Conservation (phyloP, 2,797 vertebrate genomes). For the Neosalanx taihuensis region DNA sequence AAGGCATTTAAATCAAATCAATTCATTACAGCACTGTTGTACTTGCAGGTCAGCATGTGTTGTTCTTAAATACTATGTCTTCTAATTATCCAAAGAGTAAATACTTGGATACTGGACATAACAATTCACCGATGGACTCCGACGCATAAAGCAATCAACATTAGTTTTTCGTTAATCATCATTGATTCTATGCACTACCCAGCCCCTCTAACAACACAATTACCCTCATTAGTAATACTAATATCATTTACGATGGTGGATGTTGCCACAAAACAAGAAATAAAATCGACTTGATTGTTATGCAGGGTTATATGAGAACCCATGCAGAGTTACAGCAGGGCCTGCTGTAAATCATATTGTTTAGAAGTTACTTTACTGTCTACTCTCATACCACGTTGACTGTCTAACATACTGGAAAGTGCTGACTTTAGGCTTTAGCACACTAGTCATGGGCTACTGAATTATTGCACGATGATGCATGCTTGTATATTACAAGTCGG, state of each 20-base stretch:
- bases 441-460: constrained; percentile 44
- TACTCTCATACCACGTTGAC: constrained; percentile 17
- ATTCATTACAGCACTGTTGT: no score
- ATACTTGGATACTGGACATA: background rate
- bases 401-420: constrained; percentile 28
- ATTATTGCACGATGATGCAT: constrained; percentile 33
- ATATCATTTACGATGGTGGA: no score
- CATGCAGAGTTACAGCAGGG: background rate
- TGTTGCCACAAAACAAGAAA: no score
- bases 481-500: constrained; percentile 6
- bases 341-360: background rate
- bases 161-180: background rate
- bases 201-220: background rate
- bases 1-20: no score
- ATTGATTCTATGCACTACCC: background rate
- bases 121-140: background rate
- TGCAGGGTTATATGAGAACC: background rate
- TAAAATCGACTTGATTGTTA: background rate
- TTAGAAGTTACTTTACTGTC: constrained; percentile 5
- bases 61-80: background rate
- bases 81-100: background rate
- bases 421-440: constrained; percentile 42
- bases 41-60: background rate
- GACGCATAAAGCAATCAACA: background rate
- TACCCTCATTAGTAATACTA: background rate